Percentiles rank a stretch among this genome's conserved stretches.
Conservation (phyloP, 2,113 vertebrate genomes). For the Brachypteracias leptosomus region DNA sequence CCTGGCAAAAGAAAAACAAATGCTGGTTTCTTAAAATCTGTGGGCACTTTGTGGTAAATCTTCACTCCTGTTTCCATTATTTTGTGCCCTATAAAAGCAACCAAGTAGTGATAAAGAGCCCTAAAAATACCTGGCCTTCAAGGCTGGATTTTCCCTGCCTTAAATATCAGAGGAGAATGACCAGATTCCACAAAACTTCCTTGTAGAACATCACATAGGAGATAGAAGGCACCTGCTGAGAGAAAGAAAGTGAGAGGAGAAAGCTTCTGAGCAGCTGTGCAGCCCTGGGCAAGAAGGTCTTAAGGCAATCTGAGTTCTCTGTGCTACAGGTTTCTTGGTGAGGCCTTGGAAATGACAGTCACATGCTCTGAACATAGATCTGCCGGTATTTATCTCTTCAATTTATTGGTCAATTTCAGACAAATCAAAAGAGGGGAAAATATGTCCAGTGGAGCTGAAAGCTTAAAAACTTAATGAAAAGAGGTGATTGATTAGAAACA, state of each 20-base stretch:
- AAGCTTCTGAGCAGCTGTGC: not conserved
- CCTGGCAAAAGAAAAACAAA: not conserved
- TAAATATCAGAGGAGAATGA: not conserved
- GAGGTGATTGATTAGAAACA: not conserved
- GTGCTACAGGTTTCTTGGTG: accelerated
- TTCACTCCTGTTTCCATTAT: not conserved
- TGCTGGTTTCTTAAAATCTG: not conserved
- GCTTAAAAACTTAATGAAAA: not conserved
- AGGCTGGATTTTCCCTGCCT: not conserved
- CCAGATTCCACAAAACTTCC: not conserved
- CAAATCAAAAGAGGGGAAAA: not conserved
- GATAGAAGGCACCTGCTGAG: not conserved
- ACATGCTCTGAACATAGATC: not conserved
- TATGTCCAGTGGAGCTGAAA: not conserved
- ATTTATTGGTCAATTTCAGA: not conserved
- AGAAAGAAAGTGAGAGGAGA: not conserved
- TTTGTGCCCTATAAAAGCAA: not conserved
- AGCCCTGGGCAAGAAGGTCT: not conserved
- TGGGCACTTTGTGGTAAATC: not conserved
- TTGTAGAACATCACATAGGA: not conserved
- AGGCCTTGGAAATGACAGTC: not conserved
- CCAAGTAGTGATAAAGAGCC: not conserved
- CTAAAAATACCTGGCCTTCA: not conserved
- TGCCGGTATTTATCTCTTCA: not conserved
- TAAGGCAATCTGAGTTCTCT: not conserved